These are phyloP conservation scores for Arenaria interpres DNA, from an alignment of 2,113 vertebrate genomes.

Conservation along the genomic window DNA sequence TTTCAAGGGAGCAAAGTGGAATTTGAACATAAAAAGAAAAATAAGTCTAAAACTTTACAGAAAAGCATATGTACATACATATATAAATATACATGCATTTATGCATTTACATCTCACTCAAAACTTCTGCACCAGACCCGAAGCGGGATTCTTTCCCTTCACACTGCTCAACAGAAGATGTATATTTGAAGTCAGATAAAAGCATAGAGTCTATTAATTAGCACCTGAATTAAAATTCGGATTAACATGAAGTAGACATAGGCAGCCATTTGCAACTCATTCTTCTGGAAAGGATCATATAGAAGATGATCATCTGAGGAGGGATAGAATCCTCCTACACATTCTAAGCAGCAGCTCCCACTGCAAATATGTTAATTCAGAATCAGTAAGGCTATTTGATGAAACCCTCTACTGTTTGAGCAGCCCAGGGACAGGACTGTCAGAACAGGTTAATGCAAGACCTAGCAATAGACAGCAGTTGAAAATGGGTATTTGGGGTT, in stretches of 20 bases:
- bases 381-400: not conserved
- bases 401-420: not conserved
- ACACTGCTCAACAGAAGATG: not conserved
- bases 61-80: not conserved
- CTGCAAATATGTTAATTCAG: not conserved
- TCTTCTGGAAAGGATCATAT: not conserved
- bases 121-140: not conserved
- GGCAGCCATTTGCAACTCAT: not conserved
- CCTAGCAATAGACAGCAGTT: not conserved
- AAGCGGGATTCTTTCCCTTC: not conserved
- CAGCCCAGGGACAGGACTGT: not conserved
- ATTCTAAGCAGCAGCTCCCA: not conserved
- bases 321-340: not conserved
- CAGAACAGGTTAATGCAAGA: not conserved
- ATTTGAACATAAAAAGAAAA: not conserved
- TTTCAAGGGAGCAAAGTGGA: not conserved
- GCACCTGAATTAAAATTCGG: not conserved
- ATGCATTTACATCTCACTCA: not conserved
- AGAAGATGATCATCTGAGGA: not conserved
- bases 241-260: not conserved
- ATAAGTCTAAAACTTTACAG: not conserved
- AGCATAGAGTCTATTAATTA: not conserved
- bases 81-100: not conserved
- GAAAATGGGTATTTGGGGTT: not conserved
- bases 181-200: not conserved